Conservation (phyloP, 2,797 vertebrate species). For the Morus bassanus region DNA sequence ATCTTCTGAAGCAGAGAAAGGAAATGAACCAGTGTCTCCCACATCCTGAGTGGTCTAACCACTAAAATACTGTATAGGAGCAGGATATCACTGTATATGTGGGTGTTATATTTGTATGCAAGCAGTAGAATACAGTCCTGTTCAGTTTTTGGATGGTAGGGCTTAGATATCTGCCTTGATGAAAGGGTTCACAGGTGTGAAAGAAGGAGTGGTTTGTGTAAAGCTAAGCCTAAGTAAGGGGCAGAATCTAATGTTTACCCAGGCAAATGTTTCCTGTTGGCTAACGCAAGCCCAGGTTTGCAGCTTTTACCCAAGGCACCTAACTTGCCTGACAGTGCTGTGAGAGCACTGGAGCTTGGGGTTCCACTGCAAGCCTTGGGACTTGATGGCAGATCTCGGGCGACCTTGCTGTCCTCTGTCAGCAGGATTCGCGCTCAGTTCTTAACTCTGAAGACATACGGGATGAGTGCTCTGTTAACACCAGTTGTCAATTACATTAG, state of each 20-base stretch:
- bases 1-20: slow-evolving; percentile 25
- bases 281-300: not conserved
- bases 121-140: accelerated
- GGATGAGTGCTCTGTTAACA: not conserved
- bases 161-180: not conserved
- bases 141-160: not conserved
- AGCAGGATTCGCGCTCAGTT: not conserved
- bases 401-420: not conserved
- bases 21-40: slow-evolving; percentile 14
- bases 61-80: not conserved
- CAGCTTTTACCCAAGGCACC: not conserved
- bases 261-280: not conserved
- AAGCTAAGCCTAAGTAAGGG: not conserved
- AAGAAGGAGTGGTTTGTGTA: not conserved
- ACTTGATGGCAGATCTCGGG: accelerated
- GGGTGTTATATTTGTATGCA: not conserved
- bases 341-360: not conserved
- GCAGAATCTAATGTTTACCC: not conserved
- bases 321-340: not conserved
- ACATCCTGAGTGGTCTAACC: slow-evolving; percentile 50
- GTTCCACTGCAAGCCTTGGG: not conserved
- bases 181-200: not conserved
- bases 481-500: accelerated
- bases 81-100: not conserved
- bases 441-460: not conserved